phyloP scores from a whole-genome alignment of 2,113 vertebrate genomes.

The Serilophus lunatus region DNA sequence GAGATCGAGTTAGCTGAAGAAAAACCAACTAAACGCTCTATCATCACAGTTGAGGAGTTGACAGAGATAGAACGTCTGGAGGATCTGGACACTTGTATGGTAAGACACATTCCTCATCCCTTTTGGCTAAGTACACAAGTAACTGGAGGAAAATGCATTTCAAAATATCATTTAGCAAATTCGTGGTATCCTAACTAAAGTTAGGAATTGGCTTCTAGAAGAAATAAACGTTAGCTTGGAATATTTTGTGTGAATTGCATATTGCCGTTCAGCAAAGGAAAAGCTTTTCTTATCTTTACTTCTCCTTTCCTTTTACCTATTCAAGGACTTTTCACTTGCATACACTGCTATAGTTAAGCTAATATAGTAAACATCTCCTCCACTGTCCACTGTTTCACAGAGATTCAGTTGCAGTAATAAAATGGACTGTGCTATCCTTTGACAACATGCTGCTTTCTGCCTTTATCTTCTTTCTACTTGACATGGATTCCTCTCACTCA shows the following conservation, averaged over 20 bases:
- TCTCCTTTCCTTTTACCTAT: neutral
- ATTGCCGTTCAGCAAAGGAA: neutral
- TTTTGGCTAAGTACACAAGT: neutral
- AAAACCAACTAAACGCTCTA: conserved; percentile 78
- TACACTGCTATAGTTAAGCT: neutral
- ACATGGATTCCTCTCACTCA: neutral
- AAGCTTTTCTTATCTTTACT: neutral
- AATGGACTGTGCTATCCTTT: neutral
- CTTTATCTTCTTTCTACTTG: neutral
- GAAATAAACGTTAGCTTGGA: neutral
- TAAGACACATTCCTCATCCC: conserved; percentile 62
- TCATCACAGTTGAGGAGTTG: conserved; percentile 77
- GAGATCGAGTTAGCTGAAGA: conserved; percentile 85
- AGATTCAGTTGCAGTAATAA: neutral
- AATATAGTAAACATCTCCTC: neutral
- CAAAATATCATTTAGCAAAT: neutral
- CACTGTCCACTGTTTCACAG: neutral
- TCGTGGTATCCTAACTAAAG: neutral
- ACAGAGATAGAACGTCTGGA: conserved; percentile 90
- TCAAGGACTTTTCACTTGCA: neutral
- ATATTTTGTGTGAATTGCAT: neutral
- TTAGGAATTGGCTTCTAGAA: neutral
- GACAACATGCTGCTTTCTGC: neutral
- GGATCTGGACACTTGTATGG: conserved; percentile 94
- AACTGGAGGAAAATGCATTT: neutral